Conservation (phyloP, 2,797 vertebrate species). For the Lutra lutra region DNA sequence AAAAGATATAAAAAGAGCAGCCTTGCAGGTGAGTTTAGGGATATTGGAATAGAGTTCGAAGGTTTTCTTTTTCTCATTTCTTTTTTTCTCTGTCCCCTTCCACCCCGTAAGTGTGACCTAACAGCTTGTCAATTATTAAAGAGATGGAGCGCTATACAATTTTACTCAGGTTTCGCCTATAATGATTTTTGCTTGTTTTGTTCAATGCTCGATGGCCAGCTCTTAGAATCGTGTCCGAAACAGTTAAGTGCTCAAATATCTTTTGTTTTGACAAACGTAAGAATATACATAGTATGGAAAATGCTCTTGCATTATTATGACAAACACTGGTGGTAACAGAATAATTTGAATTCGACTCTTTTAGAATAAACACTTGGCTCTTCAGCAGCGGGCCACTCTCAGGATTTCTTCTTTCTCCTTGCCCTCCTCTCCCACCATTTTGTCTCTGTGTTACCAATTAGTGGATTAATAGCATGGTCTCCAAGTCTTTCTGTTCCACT, state of each 20-base stretch:
- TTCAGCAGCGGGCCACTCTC: background rate
- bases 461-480: background rate
- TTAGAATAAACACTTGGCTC: background rate
- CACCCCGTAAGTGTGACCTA: background rate
- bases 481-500: background rate
- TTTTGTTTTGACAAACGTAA: background rate
- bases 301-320: background rate
- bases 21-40: background rate
- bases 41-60: background rate
- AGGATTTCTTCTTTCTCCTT: background rate
- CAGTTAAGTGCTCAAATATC: background rate
- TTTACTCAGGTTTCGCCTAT: conserved; percentile 10
- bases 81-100: background rate
- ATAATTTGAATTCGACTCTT: background rate
- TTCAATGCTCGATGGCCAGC: background rate
- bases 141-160: background rate
- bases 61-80: background rate
- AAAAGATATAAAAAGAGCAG: background rate
- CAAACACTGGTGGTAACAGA: background rate
- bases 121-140: conserved; percentile 30
- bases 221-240: background rate
- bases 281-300: background rate
- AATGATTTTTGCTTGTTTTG: background rate
- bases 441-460: conserved; percentile 14
- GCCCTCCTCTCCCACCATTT: conserved; percentile 24